Evolutionary conservation across 2,888 invertebrate genomes (phyloP).

Genomic region (Melikaiella ostensackeni): DNA sequence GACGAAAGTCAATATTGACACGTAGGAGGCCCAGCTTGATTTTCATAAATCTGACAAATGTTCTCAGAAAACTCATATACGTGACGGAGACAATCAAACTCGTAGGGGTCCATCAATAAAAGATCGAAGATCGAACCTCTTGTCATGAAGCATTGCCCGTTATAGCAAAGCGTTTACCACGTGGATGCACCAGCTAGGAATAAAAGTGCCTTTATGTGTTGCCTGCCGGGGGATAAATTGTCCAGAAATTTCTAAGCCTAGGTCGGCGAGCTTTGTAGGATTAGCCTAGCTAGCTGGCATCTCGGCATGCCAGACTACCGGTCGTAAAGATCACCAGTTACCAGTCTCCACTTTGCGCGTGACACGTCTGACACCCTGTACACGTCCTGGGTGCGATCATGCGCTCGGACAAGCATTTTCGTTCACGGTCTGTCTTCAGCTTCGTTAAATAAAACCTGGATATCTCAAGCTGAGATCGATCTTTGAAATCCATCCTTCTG

Average conservation of each 20-base stretch:
- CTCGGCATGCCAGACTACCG: conserved; percentile 65
- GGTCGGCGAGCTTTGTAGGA: conserved; percentile 67
- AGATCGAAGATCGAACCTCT: conserved; percentile 42
- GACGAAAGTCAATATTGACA: conserved; percentile 10
- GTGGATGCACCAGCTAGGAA: conserved; percentile 42
- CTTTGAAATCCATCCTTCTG: background rate
- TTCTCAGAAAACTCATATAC: conserved; percentile 24
- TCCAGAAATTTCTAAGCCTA: conserved; percentile 51
- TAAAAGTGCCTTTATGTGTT: conserved; percentile 46
- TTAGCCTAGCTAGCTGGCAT: conserved; percentile 58
- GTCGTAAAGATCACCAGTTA: conserved; percentile 72
- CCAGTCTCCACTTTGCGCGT: conserved; percentile 66
- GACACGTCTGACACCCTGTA: conserved; percentile 33
- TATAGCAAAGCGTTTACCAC: conserved; percentile 18
- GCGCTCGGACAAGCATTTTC: conserved; percentile 53
- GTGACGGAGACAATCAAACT: conserved; percentile 29
- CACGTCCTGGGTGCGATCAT: conserved; percentile 47
- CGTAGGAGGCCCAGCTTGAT: background rate
- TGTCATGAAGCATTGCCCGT: conserved; percentile 20
- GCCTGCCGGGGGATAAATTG: conserved; percentile 52
- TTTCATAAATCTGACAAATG: conserved; percentile 17
- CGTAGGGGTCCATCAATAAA: conserved; percentile 3
- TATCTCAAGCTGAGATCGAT: conserved; percentile 8
- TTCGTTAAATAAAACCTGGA: conserved; percentile 3
- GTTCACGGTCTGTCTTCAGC: conserved; percentile 13